A percentile compares a stretch with the other conserved stretches of the same genome.
Conservation (phyloP, 1,140 invertebrate species). For the Hyles euphorbiae region DNA sequence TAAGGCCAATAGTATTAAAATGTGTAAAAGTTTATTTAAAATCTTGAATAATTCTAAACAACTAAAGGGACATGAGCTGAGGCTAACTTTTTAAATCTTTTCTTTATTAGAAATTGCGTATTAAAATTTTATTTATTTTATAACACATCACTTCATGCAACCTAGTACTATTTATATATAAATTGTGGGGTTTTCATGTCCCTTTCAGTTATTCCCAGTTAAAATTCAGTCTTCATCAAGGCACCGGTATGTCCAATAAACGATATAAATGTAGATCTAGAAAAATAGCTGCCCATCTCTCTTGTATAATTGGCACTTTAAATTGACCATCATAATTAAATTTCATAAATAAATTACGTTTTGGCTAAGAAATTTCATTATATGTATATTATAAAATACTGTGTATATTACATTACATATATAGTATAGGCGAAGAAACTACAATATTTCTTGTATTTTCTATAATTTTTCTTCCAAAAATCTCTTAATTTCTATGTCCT, state of each 20-base stretch:
- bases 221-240: constrained; percentile 55
- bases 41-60: too few relatives aligned
- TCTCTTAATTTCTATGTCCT: too few relatives aligned
- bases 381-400: not conserved
- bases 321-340: constrained; percentile 3
- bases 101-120: constrained; percentile 4
- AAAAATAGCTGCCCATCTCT: constrained; percentile 41
- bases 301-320: constrained; percentile 38
- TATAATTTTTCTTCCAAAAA: not conserved
- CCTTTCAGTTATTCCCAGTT: too few relatives aligned
- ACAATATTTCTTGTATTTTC: constrained; percentile 1
- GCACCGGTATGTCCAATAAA: constrained; percentile 40
- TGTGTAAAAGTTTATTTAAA: too few relatives aligned
- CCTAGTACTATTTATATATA: too few relatives aligned
- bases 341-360: constrained; percentile 2
- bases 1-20: too few relatives aligned
- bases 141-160: constrained; percentile 10
- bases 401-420: constrained; percentile 8
- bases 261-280: constrained; percentile 25
- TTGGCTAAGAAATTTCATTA: too few relatives aligned
- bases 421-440: constrained; percentile 3
- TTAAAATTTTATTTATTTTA: constrained; percentile 10
- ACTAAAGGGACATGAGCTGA: too few relatives aligned
- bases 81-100: too few relatives aligned
- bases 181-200: too few relatives aligned